Conservation (phyloP, 2,888 invertebrate species). For the Drosophila planitibia region DNA sequence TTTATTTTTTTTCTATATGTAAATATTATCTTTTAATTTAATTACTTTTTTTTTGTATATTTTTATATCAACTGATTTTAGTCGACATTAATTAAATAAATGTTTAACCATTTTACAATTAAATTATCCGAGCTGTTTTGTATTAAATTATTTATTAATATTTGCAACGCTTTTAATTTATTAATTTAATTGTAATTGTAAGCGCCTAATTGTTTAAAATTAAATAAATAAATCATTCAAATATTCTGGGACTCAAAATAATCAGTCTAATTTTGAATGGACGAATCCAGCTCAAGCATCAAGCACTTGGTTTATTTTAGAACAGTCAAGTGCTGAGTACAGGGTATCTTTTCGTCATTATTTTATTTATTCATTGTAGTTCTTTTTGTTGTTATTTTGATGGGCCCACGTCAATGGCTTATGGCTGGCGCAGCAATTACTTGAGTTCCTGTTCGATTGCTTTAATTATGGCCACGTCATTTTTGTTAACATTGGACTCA, state of each 20-base stretch:
- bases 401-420: slow-evolving; percentile 52
- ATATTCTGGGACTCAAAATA: background rate
- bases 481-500: slow-evolving; percentile 11
- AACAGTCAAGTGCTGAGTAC: background rate
- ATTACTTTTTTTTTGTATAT: background rate
- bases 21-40: background rate
- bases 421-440: slow-evolving; percentile 37
- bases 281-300: fast-evolving
- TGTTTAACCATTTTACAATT: fast-evolving
- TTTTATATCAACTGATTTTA: background rate
- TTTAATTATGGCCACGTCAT: slow-evolving; percentile 62
- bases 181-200: too few relatives aligned
- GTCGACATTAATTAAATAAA: background rate
- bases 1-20: background rate
- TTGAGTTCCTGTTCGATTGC: slow-evolving; percentile 64
- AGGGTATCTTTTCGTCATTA: background rate
- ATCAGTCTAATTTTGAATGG: background rate
- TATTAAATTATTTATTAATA: background rate
- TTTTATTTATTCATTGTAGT: background rate
- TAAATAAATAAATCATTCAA: background rate
- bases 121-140: fast-evolving
- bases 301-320: background rate
- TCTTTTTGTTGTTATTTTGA: slow-evolving; percentile 12
- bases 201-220: background rate
- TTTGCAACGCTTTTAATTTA: background rate